Conservation (phyloP, 2,113 vertebrate genomes). For the Gadus chalcogrammus region DNA sequence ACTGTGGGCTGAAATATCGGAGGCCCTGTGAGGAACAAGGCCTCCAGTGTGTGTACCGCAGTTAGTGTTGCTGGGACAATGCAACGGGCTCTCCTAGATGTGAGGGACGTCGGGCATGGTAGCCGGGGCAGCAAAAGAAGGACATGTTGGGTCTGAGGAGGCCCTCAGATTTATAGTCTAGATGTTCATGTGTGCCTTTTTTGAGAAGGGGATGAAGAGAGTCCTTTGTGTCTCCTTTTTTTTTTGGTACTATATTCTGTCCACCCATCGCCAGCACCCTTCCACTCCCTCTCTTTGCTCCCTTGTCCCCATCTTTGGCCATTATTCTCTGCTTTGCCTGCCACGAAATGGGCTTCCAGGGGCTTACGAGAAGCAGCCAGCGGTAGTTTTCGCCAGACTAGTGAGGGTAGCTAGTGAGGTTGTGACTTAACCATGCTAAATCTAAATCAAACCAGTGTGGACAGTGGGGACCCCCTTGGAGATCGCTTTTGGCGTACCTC, state of each 20-base stretch:
- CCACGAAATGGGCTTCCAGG: constrained; percentile 38
- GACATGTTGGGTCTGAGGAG: constrained; percentile 48
- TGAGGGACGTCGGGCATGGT: constrained; percentile 49
- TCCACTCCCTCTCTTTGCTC: constrained; percentile 30
- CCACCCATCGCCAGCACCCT: constrained; percentile 47
- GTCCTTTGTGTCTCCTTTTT: constrained; percentile 63
- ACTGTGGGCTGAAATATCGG: constrained; percentile 37
- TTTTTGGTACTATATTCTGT: constrained; percentile 50
- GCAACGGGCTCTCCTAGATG: constrained; percentile 43
- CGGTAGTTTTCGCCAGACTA: constrained; percentile 29
- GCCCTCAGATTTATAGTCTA: constrained; percentile 68
- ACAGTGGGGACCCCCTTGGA: constrained; percentile 66
- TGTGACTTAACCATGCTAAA: constrained; percentile 15
- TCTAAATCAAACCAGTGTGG: constrained; percentile 43
- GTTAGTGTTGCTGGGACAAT: constrained; percentile 41
- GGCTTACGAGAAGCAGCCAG: constrained; percentile 33
- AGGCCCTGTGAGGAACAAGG: constrained; percentile 52
- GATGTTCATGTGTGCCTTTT: constrained; percentile 62
- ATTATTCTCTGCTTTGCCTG: constrained; percentile 24
- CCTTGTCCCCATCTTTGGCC: constrained; percentile 41
- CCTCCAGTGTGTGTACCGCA: constrained; percentile 45
- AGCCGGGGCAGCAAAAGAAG: constrained; percentile 50
- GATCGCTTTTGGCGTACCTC: constrained; percentile 77
- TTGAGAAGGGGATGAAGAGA: constrained; percentile 70
- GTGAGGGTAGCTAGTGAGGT: constrained; percentile 24